Evolutionary conservation across 2,888 invertebrate species (phyloP), one percentile per base, ranked within the genome.

Genomic region (Melanargia galathea): DNA sequence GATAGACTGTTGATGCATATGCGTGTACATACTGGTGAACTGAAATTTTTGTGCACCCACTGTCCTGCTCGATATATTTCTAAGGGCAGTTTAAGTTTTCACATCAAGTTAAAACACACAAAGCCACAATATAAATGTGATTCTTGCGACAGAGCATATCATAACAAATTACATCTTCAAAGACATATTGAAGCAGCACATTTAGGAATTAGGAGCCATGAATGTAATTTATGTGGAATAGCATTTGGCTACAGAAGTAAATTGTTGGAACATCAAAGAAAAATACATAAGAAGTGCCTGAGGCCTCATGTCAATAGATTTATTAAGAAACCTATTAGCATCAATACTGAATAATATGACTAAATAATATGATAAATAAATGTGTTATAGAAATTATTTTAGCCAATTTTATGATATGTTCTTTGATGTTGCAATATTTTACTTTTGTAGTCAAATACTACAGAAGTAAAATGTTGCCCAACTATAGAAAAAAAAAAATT

Each of bases 31-130:
- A 75, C 76, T 10, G 77, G 76, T 24, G 81, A 82, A 60, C 79
- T 77, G n/a, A 71, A 77, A 59, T 82, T 81, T 20, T 75, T 80
- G 76, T 83, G 82, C 58, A 75, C 77, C 0, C 75, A 80, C 70
- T 83, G 82, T 58, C 77, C 80, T 0, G 77, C 79, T 5, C 70
- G 77, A 26, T 83, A 82, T 45, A 63, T 79, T 0, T 79, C 75
- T 52, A 82, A 78, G 54, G 80, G 81, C 58, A 82, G 81, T 62
- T 69, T 49, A 10, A 49, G 26, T 16, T 26, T 30, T 10, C 49
- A 49, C 10, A 49, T 49, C 5, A 26, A 16, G 30, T 30, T 49
- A 16, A 49, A 49, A 16, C 49, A 49, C 7, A 49, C 49, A 2
- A 30, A 49, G 30, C 49, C 49, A 30, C 49, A 49, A 30, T 26